These are phyloP conservation scores for Merodon equestris DNA, from an alignment of 2,888 invertebrate genomes.

Conservation along the genomic window DNA sequence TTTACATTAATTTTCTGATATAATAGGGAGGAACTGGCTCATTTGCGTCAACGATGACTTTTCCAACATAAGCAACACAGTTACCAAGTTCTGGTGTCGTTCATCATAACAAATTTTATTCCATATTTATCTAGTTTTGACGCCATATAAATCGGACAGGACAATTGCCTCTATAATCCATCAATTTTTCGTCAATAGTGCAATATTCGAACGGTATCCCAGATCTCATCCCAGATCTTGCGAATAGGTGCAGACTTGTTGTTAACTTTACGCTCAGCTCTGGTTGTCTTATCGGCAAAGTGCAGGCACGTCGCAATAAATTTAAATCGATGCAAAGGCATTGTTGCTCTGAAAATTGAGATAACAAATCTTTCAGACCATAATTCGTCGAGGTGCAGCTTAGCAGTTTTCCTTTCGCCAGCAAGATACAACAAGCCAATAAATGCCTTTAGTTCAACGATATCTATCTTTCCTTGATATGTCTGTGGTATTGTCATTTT, in stretches of 20 bases:
- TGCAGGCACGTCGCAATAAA: constrained; percentile 13
- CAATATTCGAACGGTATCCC: constrained; percentile 23
- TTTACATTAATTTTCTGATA: constrained; percentile 29
- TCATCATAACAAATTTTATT: too few species aligned
- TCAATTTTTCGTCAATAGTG: constrained; percentile 29
- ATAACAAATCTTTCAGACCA: constrained; percentile 17
- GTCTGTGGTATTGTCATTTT: not conserved
- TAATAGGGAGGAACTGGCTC: constrained; percentile 28
- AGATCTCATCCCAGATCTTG: constrained; percentile 8
- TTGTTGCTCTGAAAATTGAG: constrained; percentile 22
- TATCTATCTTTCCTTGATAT: too few species aligned
- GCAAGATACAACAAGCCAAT: constrained; percentile 7
- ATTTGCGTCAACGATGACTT: constrained; percentile 25
- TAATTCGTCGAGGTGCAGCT: not conserved
- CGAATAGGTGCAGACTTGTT: constrained; percentile 12
- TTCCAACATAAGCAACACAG: constrained; percentile 35
- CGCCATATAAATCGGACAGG: constrained; percentile 37
- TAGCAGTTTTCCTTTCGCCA: constrained; percentile 4
- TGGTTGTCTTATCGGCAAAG: constrained; percentile 31
- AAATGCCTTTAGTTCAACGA: constrained; percentile 6
- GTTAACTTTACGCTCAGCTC: constrained; percentile 24
- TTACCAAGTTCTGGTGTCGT: constrained; percentile 35
- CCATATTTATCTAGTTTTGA: too few species aligned
- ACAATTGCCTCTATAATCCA: constrained; percentile 26
- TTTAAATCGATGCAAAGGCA: constrained; percentile 19